Evolutionary conservation across 2,797 vertebrate genomes (phyloP).

Genomic region (Monodelphis domestica): DNA sequence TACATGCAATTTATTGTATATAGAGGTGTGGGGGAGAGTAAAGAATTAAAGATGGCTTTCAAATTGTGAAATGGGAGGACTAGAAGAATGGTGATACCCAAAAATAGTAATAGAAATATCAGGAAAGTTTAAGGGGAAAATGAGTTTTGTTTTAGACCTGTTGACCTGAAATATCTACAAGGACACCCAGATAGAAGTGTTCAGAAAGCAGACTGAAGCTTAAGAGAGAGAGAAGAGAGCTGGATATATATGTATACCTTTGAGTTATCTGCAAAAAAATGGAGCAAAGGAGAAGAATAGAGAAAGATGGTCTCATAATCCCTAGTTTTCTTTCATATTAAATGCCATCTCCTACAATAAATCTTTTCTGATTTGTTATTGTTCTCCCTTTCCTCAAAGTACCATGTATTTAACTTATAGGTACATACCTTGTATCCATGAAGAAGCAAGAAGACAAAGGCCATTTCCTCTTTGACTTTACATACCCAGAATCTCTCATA

Average conservation of each 20-base stretch:
- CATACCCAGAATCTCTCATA: not conserved
- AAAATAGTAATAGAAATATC: not conserved
- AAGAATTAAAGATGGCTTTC: not conserved
- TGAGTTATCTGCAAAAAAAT: not conserved
- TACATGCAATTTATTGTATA: not conserved
- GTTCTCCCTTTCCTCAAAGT: not conserved
- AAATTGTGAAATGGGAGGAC: not conserved
- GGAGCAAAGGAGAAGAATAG: not conserved
- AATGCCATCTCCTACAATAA: not conserved
- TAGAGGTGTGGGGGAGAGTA: not conserved
- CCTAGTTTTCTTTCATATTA: not conserved
- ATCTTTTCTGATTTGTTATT: not conserved
- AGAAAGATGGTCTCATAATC: not conserved
- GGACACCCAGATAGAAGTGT: not conserved
- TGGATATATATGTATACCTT: not conserved
- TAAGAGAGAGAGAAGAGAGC: not conserved
- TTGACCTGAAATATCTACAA: not conserved
- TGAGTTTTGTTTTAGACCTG: not conserved
- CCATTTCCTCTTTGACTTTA: not conserved
- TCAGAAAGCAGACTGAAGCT: not conserved
- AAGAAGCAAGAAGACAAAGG: not conserved
- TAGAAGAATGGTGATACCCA: not conserved
- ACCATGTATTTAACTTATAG: not conserved
- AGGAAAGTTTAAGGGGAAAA: not conserved
- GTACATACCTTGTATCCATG: not conserved